A percentile compares a stretch with the other conserved stretches of the same genome.
Evolutionary conservation across 2,113 vertebrate species (phyloP).

Genomic region (Eretmochelys imbricata): DNA sequence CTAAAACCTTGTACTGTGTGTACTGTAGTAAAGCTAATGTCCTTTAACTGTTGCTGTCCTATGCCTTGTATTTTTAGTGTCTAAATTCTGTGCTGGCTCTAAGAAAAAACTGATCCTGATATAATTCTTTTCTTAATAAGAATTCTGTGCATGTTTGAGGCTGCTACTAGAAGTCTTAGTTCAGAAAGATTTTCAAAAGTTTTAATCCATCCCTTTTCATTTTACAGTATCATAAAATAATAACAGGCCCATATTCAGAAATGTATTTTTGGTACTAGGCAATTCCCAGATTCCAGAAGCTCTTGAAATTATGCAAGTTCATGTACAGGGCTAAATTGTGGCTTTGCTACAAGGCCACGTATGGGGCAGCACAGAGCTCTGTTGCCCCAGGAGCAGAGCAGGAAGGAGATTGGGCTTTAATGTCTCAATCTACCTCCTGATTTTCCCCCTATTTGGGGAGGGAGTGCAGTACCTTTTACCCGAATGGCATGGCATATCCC

Average conservation of each 20-base stretch:
- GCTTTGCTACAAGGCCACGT: not conserved
- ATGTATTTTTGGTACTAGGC: not conserved
- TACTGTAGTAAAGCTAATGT: not conserved
- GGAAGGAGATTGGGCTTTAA: not conserved
- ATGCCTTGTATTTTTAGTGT: not conserved
- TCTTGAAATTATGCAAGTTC: not conserved
- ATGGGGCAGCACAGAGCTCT: not conserved
- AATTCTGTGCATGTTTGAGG: not conserved
- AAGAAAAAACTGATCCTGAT: too few species aligned
- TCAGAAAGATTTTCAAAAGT: not conserved
- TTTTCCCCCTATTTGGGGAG: not conserved
- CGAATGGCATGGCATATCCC: fast-evolving
- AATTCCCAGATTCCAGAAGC: not conserved
- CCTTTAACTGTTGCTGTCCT: not conserved
- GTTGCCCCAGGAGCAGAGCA: fast-evolving
- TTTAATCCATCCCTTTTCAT: not conserved
- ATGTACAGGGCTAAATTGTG: fast-evolving
- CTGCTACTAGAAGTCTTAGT: not conserved
- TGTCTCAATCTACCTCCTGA: not conserved
- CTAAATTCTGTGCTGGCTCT: not conserved
- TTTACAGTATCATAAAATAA: not conserved
- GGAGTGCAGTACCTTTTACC: not conserved
- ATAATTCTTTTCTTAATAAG: too few species aligned
- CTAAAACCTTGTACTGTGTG: not conserved
- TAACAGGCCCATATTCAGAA: not conserved